Evolutionary conservation across 1,140 invertebrate genomes (phyloP).

Genomic region (Drosophila sp.): DNA sequence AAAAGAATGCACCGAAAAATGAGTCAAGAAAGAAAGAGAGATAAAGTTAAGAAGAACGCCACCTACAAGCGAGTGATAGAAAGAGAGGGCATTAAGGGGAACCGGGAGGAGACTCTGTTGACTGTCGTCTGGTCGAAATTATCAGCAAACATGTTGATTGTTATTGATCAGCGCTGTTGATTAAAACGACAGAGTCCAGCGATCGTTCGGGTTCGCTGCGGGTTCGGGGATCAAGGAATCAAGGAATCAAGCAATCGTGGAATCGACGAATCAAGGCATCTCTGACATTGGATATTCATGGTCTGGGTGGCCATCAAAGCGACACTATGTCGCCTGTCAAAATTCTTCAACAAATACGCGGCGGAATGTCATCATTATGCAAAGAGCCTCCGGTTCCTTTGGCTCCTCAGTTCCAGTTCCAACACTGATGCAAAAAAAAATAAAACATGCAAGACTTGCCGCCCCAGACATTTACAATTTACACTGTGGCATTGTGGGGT

Average conservation of each 20-base stretch:
- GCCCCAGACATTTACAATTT: slow-evolving; percentile 72
- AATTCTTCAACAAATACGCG: slow-evolving; percentile 83
- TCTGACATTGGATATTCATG: slow-evolving; percentile 72
- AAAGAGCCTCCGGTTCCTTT: slow-evolving; percentile 49
- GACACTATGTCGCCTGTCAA: slow-evolving; percentile 83
- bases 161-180: slow-evolving; percentile 81
- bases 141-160: slow-evolving; percentile 83
- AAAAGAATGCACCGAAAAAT: slow-evolving; percentile 80
- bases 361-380: slow-evolving; percentile 83
- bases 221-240: slow-evolving; percentile 2
- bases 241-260: too few species aligned
- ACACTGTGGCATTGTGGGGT: slow-evolving; percentile 32
- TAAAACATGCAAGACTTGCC: slow-evolving; percentile 60
- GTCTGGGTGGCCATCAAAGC: slow-evolving; percentile 80
- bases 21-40: slow-evolving; percentile 49
- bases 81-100: background rate
- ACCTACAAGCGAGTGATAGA: slow-evolving; percentile 58
- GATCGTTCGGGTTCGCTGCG: slow-evolving; percentile 2
- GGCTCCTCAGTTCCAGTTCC: background rate
- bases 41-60: slow-evolving; percentile 64
- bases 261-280: background rate
- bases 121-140: slow-evolving; percentile 61
- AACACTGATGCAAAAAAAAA: background rate
- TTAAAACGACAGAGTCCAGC: slow-evolving; percentile 73
- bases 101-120: slow-evolving; percentile 1